These are phyloP conservation scores for Galerucella pusilla DNA, from an alignment of 2,888 invertebrate species.

Conservation along the genomic window DNA sequence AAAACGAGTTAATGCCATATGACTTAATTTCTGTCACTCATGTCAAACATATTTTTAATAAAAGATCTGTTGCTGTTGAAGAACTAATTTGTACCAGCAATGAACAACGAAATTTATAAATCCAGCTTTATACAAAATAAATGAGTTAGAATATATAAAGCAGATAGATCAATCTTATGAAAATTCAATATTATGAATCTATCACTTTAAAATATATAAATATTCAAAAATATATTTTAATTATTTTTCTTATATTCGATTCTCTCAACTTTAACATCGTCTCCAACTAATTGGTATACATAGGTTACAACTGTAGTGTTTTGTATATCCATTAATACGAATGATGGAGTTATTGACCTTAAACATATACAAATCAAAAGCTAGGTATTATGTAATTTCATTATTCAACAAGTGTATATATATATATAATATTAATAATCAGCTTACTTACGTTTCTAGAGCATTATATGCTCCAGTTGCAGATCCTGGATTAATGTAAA, in stretches of 20 bases:
- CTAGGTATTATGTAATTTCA: neutral
- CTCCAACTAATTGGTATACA: conserved; percentile 96
- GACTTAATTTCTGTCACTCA: too few species aligned
- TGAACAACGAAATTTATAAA: too few species aligned
- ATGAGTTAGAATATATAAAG: neutral
- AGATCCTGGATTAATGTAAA: conserved; percentile 99
- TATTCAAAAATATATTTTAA: neutral
- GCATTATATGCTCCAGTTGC: conserved; percentile 98
- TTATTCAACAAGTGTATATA: neutral
- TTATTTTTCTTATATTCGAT: conserved; percentile 95
- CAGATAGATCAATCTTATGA: neutral
- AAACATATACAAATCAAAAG: conserved; percentile 57
- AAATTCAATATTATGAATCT: neutral
- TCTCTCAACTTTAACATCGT: conserved; percentile 99
- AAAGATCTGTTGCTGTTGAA: too few species aligned
- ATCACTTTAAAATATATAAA: conserved; percentile 1
- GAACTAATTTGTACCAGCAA: neutral
- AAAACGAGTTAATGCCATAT: too few species aligned
- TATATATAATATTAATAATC: neutral
- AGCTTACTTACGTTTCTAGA: conserved; percentile 80
- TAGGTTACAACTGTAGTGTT: conserved; percentile 97
- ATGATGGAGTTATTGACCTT: conserved; percentile 92
- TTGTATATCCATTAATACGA: conserved; percentile 99
- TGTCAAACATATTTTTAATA: too few species aligned
- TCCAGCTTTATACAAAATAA: neutral